These are phyloP conservation scores for Mallotus villosus DNA, from an alignment of 2,797 vertebrate species.

Conservation along the genomic window DNA sequence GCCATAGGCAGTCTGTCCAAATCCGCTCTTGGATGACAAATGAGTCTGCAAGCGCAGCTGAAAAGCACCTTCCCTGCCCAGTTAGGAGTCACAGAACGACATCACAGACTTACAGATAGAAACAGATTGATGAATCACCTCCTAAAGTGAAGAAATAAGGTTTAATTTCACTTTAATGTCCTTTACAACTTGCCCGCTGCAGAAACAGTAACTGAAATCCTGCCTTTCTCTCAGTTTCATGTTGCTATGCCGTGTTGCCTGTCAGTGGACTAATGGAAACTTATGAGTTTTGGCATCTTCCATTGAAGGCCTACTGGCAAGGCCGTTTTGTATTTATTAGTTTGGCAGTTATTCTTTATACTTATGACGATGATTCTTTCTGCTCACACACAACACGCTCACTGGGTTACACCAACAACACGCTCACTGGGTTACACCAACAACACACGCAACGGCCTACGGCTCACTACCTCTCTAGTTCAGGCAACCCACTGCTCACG, in stretches of 20 bases:
- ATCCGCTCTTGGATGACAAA: slow-evolving; percentile 7
- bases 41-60: background rate
- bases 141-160: slow-evolving; percentile 17
- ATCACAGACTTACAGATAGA: slow-evolving; percentile 9
- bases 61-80: background rate
- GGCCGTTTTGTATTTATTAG: slow-evolving; percentile 24
- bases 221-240: slow-evolving; percentile 19
- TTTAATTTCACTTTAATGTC: background rate
- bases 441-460: background rate
- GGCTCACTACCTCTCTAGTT: slow-evolving; percentile 29
- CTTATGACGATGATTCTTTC: slow-evolving; percentile 8
- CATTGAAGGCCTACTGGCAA: slow-evolving; percentile 17
- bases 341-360: slow-evolving; percentile 19
- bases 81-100: background rate
- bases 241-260: slow-evolving; percentile 16
- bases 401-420: slow-evolving; percentile 22
- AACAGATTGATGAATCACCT: slow-evolving; percentile 11
- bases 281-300: slow-evolving; percentile 33
- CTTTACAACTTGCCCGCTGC: slow-evolving; percentile 21
- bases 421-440: slow-evolving; percentile 26
- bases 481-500: slow-evolving; percentile 15
- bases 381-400: slow-evolving; percentile 12
- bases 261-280: slow-evolving; percentile 33
- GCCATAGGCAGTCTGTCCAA: background rate
- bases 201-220: slow-evolving; percentile 31